A percentile compares a stretch with the other conserved stretches of the same genome.
phyloP scores from a whole-genome alignment of 2,113 vertebrate species.

The Sterrhoptilus dennistouni region DNA sequence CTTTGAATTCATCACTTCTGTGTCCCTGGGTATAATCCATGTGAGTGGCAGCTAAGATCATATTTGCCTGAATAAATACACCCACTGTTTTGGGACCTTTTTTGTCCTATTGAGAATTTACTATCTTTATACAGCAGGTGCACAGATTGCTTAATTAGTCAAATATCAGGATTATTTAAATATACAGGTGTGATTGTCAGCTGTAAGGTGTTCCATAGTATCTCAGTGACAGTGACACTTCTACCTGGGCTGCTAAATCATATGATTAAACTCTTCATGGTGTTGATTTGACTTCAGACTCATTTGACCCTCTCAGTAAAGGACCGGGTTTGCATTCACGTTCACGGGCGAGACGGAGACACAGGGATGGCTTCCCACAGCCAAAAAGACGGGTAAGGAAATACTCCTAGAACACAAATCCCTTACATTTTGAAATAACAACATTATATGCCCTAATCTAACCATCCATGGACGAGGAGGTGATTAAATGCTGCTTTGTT shows the following conservation, averaged over 20 bases:
- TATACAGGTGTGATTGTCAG: not conserved
- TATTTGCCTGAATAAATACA: not conserved
- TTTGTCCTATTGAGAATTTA: not conserved
- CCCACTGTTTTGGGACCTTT: not conserved
- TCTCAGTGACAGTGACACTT: not conserved
- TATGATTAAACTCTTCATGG: constrained; percentile 29
- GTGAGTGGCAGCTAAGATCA: not conserved
- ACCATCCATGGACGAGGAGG: not conserved
- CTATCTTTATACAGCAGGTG: not conserved
- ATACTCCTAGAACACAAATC: not conserved
- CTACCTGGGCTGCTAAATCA: constrained; percentile 7
- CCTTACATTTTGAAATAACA: not conserved
- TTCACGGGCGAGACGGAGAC: constrained; percentile 80
- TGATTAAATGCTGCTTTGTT: not conserved
- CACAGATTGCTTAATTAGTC: not conserved
- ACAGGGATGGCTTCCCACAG: constrained; percentile 81
- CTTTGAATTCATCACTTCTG: not conserved
- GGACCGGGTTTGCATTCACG: constrained; percentile 74
- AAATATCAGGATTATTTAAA: not conserved
- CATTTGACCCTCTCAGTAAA: constrained; percentile 82
- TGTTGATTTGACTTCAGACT: constrained; percentile 74
- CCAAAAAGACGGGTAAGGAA: constrained; percentile 86
- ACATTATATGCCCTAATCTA: not conserved
- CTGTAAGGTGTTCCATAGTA: not conserved
- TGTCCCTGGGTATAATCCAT: not conserved